Percentiles rank a stretch among this genome's conserved stretches.
Evolutionary conservation across 1,140 invertebrate species (phyloP).

Genomic region (Grapholita molesta): DNA sequence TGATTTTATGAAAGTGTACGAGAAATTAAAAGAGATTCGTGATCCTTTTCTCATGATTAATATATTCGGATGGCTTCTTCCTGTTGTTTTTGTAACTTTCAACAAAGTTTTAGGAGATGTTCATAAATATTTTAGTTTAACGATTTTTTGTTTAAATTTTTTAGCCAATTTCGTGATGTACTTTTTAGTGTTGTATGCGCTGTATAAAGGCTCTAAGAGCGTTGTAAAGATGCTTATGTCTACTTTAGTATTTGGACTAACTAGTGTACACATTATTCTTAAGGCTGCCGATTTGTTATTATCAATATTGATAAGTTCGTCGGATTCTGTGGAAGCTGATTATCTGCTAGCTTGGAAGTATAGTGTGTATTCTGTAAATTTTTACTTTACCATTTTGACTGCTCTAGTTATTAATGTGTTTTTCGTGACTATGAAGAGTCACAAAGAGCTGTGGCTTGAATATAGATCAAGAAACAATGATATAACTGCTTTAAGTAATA

Average conservation of each 20-base stretch:
- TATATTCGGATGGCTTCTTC: not conserved
- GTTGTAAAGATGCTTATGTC: conserved; percentile 13
- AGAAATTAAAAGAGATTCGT: not conserved
- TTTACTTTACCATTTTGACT: not conserved
- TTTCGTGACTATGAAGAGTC: not conserved
- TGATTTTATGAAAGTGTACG: not conserved
- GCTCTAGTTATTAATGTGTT: not conserved
- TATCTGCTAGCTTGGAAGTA: not conserved
- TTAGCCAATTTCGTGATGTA: not conserved
- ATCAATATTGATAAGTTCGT: not conserved
- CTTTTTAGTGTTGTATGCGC: not conserved
- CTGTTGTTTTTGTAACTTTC: not conserved
- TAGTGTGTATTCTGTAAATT: not conserved
- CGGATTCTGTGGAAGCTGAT: not conserved
- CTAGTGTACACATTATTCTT: not conserved
- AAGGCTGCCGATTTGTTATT: not conserved
- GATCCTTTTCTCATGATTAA: not conserved
- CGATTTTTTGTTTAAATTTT: not conserved
- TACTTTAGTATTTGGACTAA: conserved; percentile 23
- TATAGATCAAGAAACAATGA: not conserved
- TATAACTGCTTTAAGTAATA: not conserved
- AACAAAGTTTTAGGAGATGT: not conserved
- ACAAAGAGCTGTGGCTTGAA: not conserved
- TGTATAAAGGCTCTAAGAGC: not conserved
- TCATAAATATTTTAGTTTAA: not conserved